These are phyloP conservation scores for Chamaea fasciata DNA, from an alignment of 2,113 vertebrate genomes.

Conservation along the genomic window DNA sequence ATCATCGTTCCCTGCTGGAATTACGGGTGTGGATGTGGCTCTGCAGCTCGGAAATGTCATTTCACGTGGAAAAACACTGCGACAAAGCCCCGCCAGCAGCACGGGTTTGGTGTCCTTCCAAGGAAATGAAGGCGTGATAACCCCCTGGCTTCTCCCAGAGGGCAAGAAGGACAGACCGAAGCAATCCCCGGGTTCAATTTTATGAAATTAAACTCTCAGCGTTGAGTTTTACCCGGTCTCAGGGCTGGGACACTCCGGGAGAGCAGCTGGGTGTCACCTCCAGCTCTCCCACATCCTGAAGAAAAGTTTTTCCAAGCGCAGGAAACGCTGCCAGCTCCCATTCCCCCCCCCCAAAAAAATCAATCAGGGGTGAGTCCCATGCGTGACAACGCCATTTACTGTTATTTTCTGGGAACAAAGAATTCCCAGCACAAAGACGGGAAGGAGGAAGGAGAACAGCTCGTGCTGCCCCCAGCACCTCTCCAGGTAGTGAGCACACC, in stretches of 20 bases:
- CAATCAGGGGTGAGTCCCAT: not conserved
- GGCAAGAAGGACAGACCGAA: not conserved
- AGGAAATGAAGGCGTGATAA: not conserved
- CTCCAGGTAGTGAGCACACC: too few relatives aligned
- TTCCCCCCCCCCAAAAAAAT: not conserved
- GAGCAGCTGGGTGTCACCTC: not conserved
- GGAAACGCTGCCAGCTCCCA: not conserved
- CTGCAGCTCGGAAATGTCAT: rapidly evolving
- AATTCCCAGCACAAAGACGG: not conserved
- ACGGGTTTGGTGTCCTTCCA: rapidly evolving
- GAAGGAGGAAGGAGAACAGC: not conserved
- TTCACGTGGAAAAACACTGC: rapidly evolving
- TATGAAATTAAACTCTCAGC: rapidly evolving
- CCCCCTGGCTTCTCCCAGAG: not conserved
- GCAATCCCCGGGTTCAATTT: too few relatives aligned
- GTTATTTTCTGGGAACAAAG: not conserved
- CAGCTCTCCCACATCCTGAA: not conserved
- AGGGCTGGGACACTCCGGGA: too few relatives aligned
- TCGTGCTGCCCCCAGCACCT: not conserved
- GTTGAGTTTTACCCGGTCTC: not conserved
- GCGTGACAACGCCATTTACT: not conserved
- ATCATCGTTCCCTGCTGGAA: rapidly evolving
- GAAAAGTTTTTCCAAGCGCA: rapidly evolving
- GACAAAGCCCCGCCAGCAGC: not conserved
- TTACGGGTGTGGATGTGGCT: rapidly evolving